These are phyloP conservation scores for Rhinichthys klamathensis DNA, from an alignment of 2,113 vertebrate species.

Conservation along the genomic window DNA sequence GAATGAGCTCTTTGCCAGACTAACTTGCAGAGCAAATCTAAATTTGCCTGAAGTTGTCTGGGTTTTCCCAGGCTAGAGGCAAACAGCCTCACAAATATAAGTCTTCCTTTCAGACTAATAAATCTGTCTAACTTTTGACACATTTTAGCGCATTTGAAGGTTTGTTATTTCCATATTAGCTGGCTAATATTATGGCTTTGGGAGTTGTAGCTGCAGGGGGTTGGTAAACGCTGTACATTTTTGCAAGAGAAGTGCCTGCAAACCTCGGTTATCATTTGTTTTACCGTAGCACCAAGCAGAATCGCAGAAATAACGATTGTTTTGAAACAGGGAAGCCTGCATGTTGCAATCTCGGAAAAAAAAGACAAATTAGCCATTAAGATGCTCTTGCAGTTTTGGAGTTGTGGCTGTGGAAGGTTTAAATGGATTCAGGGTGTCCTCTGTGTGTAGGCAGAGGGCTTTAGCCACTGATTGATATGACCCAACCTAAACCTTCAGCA, in stretches of 20 bases:
- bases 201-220: not conserved
- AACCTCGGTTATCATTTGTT: not conserved
- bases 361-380: slow-evolving; percentile 9
- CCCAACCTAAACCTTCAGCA: slow-evolving; percentile 43
- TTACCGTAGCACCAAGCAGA: not conserved
- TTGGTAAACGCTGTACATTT: not conserved
- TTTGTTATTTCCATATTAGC: slow-evolving; percentile 14
- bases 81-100: not conserved
- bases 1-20: too few relatives aligned
- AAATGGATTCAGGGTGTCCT: slow-evolving; percentile 19
- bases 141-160: not conserved
- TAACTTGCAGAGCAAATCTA: too few relatives aligned
- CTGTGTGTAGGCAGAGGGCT: slow-evolving; percentile 22
- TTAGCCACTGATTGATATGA: slow-evolving; percentile 39
- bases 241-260: not conserved
- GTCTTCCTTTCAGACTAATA: slow-evolving; percentile 15
- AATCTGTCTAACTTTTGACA: not conserved
- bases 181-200: not conserved
- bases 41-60: too few relatives aligned
- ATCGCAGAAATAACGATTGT: not conserved
- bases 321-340: not conserved
- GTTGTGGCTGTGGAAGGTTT: slow-evolving; percentile 1
- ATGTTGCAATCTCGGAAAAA: not conserved
- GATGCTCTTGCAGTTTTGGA: not conserved
- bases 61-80: too few relatives aligned